Evolutionary conservation across 2,797 vertebrate genomes (phyloP).

Genomic region (Menidia menidia): DNA sequence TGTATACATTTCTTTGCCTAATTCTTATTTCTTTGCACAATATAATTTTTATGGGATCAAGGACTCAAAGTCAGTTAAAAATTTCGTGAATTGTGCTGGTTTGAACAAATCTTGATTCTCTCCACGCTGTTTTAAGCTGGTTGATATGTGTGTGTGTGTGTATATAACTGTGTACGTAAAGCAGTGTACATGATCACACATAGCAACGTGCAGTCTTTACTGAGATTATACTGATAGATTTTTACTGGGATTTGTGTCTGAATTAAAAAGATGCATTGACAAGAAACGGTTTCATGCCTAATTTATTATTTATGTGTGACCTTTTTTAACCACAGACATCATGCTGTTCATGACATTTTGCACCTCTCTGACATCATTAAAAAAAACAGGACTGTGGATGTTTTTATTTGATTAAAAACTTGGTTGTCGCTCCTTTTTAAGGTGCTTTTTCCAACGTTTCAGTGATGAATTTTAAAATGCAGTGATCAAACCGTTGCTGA

Average conservation of each 20-base stretch:
- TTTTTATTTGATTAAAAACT: no score
- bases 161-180: slow-evolving; percentile 35
- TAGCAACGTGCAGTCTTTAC: background rate
- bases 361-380: no score
- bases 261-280: slow-evolving; percentile 56
- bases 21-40: no score
- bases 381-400: no score
- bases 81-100: slow-evolving; percentile 28
- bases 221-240: slow-evolving; percentile 29
- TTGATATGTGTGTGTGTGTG: slow-evolving; percentile 27
- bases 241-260: slow-evolving; percentile 46
- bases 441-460: no score
- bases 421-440: no score
- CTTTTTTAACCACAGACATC: no score
- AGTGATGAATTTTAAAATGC: background rate
- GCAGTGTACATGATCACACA: background rate
- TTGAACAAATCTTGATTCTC: slow-evolving; percentile 8
- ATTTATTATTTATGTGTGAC: background rate
- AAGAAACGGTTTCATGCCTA: slow-evolving; percentile 5
- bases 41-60: no score
- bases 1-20: no score
- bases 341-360: no score
- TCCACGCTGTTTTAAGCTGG: slow-evolving; percentile 21
- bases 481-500: no score
- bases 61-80: no score